A percentile compares a stretch with the other conserved stretches of the same genome.
Evolutionary conservation across 2,797 vertebrate species (phyloP).

Genomic region (Benthosema pterotum): DNA sequence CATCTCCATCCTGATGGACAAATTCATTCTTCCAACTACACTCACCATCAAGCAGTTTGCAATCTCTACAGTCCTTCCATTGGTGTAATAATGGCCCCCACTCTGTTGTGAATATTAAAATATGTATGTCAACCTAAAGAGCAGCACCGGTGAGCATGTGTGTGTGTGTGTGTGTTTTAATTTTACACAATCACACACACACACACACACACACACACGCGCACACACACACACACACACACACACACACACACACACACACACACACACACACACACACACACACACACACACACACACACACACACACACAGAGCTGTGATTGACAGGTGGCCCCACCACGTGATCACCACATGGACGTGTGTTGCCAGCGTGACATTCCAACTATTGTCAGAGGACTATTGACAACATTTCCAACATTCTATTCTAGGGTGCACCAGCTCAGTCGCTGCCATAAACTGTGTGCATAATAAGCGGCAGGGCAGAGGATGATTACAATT

Average conservation of each 20-base stretch:
- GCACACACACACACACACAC: too few relatives aligned
- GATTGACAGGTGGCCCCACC: slow-evolving; percentile 18
- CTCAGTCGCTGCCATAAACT: slow-evolving; percentile 4
- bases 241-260: too few relatives aligned
- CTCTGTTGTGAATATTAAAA: too few relatives aligned
- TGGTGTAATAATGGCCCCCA: too few relatives aligned
- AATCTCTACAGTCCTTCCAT: slow-evolving; percentile 51
- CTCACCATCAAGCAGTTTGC: slow-evolving; percentile 64
- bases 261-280: too few relatives aligned
- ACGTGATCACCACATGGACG: slow-evolving; percentile 22
- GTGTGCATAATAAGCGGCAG: slow-evolving; percentile 32
- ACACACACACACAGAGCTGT: too few relatives aligned
- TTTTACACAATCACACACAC: too few relatives aligned
- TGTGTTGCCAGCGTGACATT: slow-evolving; percentile 18
- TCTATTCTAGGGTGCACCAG: slow-evolving; percentile 37
- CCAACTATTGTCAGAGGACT: slow-evolving; percentile 44
- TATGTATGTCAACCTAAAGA: too few relatives aligned
- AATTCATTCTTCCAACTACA: background rate
- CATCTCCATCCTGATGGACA: background rate
- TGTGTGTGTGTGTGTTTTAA: too few relatives aligned
- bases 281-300: too few relatives aligned
- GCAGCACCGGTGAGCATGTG: too few relatives aligned
- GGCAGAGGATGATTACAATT: slow-evolving; percentile 34
- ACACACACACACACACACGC: too few relatives aligned
- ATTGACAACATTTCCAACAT: slow-evolving; percentile 49